Evolutionary conservation across 1,140 invertebrate species (phyloP), one percentile per base, ranked within the genome.

Genomic region (Venustaconcha ellipsiformis): DNA sequence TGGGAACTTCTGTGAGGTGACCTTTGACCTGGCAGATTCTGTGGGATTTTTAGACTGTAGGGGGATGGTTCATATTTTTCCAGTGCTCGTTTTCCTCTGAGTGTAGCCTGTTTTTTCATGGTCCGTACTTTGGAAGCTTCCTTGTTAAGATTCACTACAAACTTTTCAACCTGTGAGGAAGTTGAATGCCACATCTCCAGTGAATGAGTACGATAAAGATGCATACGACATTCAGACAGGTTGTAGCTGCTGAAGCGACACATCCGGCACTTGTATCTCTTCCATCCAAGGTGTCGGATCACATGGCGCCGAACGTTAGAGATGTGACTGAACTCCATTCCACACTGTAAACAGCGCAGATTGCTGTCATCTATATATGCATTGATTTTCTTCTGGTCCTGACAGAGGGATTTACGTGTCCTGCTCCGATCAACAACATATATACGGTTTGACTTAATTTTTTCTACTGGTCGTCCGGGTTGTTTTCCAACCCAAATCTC

Each of bases 241-340:
- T 88, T 88, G 70, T 88, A 90, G 62, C 86, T 80, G 56, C 83
- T 85, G 76, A 87, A 90, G 13, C 80, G 70, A 78, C 90, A 91
- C 20, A 88, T 67, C 48, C 88, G 88, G 73, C 90, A 91, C 70
- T 89, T 87, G 74, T 84, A 91, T 13, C 90, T 80, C n/a, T 84
- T 84, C 88, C 89, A 90, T 13, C 89, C 89, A 58, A 91, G 81
- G 76, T 91, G 90, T 18, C 86, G 79, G 14, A 90, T 88, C 30
- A 86, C 86, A 80, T 91, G 90, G 17, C 88, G 83, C 12, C 88
- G 81, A n/a, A 90, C 76, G 80, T 89, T 89, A 14, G 87, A 89
- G 56, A 86, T 78, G n/a, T 81, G 83, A 14, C 82, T 82, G 75
- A 87, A 90, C 18, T 74, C 76, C 57, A 83, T 80, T 18, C 84